Evolutionary conservation across 2,113 vertebrate genomes (phyloP).

Genomic region (Psophia crepitans): DNA sequence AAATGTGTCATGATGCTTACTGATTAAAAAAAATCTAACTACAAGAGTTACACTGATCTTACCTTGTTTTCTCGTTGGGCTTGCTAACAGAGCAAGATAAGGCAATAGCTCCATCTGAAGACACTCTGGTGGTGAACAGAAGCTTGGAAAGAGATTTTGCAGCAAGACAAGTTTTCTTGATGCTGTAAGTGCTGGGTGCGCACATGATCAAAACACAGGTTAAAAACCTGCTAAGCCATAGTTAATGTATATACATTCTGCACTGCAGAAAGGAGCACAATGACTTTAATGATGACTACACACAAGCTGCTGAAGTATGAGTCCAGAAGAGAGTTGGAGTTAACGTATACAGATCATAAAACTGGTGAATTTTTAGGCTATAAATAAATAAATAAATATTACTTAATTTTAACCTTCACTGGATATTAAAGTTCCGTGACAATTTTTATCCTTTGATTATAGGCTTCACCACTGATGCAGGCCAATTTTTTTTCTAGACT

Average conservation of each 20-base stretch:
- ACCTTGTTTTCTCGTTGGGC: slow-evolving; percentile 87
- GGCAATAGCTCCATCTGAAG: slow-evolving; percentile 87
- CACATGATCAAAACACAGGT: background rate
- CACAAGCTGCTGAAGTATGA: background rate
- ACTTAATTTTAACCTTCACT: background rate
- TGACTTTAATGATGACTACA: background rate
- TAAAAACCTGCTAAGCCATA: background rate
- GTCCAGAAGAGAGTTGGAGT: background rate
- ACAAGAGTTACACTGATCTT: background rate
- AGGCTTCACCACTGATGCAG: background rate
- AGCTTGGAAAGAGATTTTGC: slow-evolving; percentile 82
- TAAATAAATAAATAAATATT: too few relatives aligned
- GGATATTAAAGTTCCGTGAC: background rate
- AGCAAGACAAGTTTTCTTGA: slow-evolving; percentile 80
- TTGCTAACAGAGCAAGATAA: slow-evolving; percentile 81
- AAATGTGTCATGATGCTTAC: background rate
- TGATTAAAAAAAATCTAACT: background rate
- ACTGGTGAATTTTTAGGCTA: too few relatives aligned
- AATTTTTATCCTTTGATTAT: background rate
- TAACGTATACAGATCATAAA: background rate
- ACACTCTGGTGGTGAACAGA: slow-evolving; percentile 79
- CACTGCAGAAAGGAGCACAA: background rate
- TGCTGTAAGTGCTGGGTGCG: slow-evolving; percentile 58
- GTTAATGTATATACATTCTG: background rate
- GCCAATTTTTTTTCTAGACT: background rate